phyloP scores from a whole-genome alignment of 2,888 invertebrate genomes.

The Microdon myrmicae region DNA sequence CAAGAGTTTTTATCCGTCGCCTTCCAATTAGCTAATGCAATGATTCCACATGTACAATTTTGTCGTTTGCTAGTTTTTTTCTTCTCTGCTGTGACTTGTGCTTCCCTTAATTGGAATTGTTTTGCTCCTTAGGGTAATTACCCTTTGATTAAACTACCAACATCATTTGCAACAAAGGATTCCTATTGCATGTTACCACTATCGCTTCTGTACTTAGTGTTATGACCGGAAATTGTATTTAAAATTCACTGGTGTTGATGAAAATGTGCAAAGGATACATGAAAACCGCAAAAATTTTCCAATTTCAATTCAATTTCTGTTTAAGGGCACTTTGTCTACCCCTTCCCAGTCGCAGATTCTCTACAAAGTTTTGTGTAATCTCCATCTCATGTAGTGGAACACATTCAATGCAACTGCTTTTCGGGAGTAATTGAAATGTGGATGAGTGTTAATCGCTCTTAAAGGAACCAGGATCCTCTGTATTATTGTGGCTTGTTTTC shows the following conservation, averaged over 20 bases:
- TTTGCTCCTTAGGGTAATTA: conserved; percentile 50
- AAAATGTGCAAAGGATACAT: conserved; percentile 20
- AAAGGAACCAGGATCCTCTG: too few relatives aligned
- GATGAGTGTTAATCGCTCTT: too few relatives aligned
- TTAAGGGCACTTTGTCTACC: conserved; percentile 6
- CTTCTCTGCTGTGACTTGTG: conserved; percentile 6
- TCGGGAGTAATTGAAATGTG: conserved; percentile 34
- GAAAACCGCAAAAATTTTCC: conserved; percentile 14
- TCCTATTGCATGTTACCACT: conserved; percentile 15
- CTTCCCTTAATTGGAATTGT: conserved; percentile 43
- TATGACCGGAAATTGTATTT: conserved; percentile 23
- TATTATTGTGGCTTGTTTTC: background rate
- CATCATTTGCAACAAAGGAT: conserved; percentile 33
- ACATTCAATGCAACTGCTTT: conserved; percentile 25
- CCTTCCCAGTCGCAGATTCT: too few relatives aligned
- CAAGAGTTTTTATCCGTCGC: conserved; percentile 16
- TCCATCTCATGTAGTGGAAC: conserved; percentile 2
- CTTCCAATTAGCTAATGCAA: conserved; percentile 50
- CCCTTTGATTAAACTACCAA: conserved; percentile 38
- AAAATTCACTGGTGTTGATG: conserved; percentile 41
- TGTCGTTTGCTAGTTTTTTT: conserved; percentile 7
- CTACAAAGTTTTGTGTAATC: conserved; percentile 1
- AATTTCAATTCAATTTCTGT: conserved; percentile 39
- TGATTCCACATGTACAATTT: conserved; percentile 37
- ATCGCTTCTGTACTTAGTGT: conserved; percentile 13